Evolutionary conservation across 1,140 invertebrate genomes (phyloP), one percentile per base, ranked within the genome.

Genomic region (Trachelipus rathkii): DNA sequence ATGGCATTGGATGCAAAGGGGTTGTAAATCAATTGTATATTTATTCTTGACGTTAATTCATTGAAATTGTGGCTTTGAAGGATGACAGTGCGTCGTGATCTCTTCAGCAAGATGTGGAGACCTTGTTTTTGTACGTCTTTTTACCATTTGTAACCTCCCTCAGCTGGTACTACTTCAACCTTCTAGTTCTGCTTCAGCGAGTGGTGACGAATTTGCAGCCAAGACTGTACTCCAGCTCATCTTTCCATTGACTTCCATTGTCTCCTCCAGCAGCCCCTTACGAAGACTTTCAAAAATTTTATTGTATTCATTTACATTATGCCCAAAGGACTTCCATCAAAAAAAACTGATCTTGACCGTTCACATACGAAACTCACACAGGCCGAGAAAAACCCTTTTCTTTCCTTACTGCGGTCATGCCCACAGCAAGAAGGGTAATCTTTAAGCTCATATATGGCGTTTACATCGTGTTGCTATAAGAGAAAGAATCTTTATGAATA

Each of bases 301-400:
- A 15, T 13, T n/a, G 11, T 60, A 60, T 19, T n/a, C 50, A 19
- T 15, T 75, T 68, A 46, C 60, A 0, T 3, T 75, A 6, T 75
- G 73, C 15, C 33, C 50, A 0, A 60, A 67, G 11, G 67, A 33
- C 44, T 75, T 75, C 60, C 69, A 75, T 45, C 73, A 75, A 13
- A 75, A n/a, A n/a, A 75, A 43, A 68, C 73, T 11, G 73, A 75
- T 33, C 60, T 75, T n/a, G 68, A 75, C 21, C 73, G 73, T 44
- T n/a, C 73, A 75, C 23, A 66, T 75, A 53, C 45, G 44, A 21
- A 75, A n/a, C 73, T 10, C 73, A 75, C 60, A 75, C 73, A 9
- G 73, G 73, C 8, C n/a, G n/a, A n/a, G 73, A 75, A 13, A 75
- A 75, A 19, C 73, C 73, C 6, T 75, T 75, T n/a, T 60, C 73